phyloP scores from a whole-genome alignment of 2,797 vertebrate genomes.

The Menidia menidia region DNA sequence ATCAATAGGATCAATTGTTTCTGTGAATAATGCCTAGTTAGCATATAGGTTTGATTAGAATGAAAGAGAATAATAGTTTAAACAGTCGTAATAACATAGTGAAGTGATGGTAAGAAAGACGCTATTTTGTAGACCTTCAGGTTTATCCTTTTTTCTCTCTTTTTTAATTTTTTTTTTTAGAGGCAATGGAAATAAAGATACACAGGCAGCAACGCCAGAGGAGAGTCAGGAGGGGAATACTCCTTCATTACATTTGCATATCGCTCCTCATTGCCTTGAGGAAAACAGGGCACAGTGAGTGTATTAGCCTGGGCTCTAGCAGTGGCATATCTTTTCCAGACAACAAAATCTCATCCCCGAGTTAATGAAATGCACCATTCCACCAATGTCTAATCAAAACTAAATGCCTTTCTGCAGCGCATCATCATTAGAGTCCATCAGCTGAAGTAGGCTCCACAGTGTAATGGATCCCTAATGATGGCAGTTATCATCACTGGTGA shows the following conservation, averaged over 20 bases:
- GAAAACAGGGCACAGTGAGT: conserved; percentile 19
- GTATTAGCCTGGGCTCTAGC: conserved; percentile 38
- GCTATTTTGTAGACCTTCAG: conserved; percentile 11
- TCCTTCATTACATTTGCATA: conserved; percentile 62
- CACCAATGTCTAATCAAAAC: conserved; percentile 77
- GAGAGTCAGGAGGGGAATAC: conserved; percentile 22
- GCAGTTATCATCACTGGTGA: conserved; percentile 69
- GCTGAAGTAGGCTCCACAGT: conserved; percentile 53
- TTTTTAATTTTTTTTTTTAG: conserved; percentile 1
- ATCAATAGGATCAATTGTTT: conserved; percentile 1
- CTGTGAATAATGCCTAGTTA: conserved; percentile 9
- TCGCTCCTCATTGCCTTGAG: conserved; percentile 43
- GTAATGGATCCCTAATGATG: conserved; percentile 75
- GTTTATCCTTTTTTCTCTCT: conserved; percentile 12
- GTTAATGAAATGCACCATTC: conserved; percentile 76
- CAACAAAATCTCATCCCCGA: conserved; percentile 70
- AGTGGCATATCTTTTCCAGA: conserved; percentile 53
- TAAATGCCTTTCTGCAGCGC: conserved; percentile 68
- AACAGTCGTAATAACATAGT: conserved; percentile 39
- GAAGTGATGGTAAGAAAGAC: conserved; percentile 18
- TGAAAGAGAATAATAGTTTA: background rate
- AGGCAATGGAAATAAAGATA: conserved; percentile 9
- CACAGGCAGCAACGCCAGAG: conserved; percentile 20
- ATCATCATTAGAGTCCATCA: conserved; percentile 70
- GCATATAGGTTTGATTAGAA: background rate